phyloP scores from a whole-genome alignment of 2,113 vertebrate genomes.

The Chascanopsetta lugubris region DNA sequence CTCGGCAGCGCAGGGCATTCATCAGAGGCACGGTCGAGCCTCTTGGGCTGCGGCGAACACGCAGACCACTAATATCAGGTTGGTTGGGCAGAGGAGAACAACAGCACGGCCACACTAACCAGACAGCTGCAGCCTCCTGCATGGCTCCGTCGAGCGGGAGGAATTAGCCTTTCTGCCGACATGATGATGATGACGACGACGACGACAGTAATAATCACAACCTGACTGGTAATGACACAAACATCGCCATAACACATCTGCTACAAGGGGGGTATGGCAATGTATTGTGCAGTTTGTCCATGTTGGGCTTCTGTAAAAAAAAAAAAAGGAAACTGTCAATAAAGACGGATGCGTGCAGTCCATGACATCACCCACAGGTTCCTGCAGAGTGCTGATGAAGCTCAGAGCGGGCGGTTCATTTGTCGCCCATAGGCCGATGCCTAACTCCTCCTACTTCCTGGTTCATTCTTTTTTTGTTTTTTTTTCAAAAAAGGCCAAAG shows the following conservation, averaged over 20 bases:
- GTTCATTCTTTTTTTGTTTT: no score
- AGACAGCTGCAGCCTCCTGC: constrained; percentile 55
- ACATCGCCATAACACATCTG: constrained; percentile 1
- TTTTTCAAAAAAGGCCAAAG: no score
- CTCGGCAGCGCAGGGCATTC: constrained; percentile 34
- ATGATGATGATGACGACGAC: constrained; percentile 27
- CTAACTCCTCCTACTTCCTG: no score
- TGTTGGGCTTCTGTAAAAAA: no score
- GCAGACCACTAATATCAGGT: constrained; percentile 70
- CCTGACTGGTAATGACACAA: constrained; percentile 15
- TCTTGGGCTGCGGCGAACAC: constrained; percentile 54
- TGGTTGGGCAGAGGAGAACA: constrained; percentile 61
- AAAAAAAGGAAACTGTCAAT: no score
- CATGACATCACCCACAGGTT: no score
- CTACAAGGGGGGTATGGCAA: not conserved
- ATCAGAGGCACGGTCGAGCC: constrained; percentile 40
- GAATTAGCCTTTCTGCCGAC: constrained; percentile 31
- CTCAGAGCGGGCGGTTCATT: no score
- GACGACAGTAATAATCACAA: constrained; percentile 7
- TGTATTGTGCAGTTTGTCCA: no score
- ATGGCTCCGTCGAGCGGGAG: constrained; percentile 33
- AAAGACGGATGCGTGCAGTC: no score
- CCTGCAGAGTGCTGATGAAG: no score
- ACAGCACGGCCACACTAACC: constrained; percentile 60
- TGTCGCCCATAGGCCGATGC: no score